phyloP scores from a whole-genome alignment of 2,113 vertebrate genomes.

The Hirundichthys speculiger region DNA sequence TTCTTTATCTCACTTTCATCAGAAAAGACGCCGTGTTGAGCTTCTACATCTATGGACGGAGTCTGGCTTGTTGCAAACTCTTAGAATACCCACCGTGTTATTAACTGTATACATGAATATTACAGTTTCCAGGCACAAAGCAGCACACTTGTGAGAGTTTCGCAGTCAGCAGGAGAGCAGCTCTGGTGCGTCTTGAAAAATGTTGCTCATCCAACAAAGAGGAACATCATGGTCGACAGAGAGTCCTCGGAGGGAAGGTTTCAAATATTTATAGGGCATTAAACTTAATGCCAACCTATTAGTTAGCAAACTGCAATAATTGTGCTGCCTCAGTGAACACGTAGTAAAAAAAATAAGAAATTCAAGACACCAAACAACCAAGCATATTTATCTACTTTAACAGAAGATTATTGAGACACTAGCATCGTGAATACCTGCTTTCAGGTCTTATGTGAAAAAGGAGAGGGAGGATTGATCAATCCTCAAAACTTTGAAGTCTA shows the following conservation, averaged over 20 bases:
- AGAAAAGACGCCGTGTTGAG: slow-evolving; percentile 25
- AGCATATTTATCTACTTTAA: neutral
- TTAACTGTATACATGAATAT: slow-evolving; percentile 30
- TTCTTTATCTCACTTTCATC: slow-evolving; percentile 20
- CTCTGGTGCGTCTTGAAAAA: too few relatives aligned
- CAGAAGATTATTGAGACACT: too few relatives aligned
- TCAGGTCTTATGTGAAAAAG: too few relatives aligned
- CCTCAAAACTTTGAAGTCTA: too few relatives aligned
- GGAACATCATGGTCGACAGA: slow-evolving; percentile 2
- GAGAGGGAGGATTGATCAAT: too few relatives aligned
- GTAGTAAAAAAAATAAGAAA: neutral
- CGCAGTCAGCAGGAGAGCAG: slow-evolving; percentile 29
- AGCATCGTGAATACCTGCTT: too few relatives aligned
- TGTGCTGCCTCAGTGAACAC: slow-evolving; percentile 47
- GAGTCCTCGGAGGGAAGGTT: neutral
- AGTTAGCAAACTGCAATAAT: slow-evolving; percentile 46
- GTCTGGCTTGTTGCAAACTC: slow-evolving; percentile 28
- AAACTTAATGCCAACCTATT: slow-evolving; percentile 43
- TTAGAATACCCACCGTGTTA: slow-evolving; percentile 27
- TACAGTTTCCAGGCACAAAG: slow-evolving; percentile 25
- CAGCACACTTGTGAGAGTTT: slow-evolving; percentile 16
- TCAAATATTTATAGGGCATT: slow-evolving; percentile 50
- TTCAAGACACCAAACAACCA: slow-evolving; percentile 17
- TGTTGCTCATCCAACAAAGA: slow-evolving; percentile 4
- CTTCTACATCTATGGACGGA: slow-evolving; percentile 25